Evolutionary conservation across 2,113 vertebrate genomes (phyloP).

Genomic region (Scolopax mira): DNA sequence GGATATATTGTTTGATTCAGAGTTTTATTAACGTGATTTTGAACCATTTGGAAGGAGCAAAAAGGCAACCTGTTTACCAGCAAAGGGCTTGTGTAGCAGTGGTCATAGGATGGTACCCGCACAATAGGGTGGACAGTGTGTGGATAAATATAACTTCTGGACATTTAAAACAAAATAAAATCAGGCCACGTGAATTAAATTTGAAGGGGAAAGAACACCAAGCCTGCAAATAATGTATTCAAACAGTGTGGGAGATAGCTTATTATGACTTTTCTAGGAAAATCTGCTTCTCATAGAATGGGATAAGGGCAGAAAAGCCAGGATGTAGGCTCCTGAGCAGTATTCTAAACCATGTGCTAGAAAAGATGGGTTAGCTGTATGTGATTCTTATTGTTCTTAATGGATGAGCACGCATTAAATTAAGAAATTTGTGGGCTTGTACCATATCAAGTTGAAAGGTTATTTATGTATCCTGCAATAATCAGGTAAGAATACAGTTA

Average conservation of each 20-base stretch:
- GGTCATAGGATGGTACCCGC: neutral
- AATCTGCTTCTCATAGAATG: neutral
- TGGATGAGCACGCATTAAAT: neutral
- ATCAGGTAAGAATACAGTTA: slow-evolving; percentile 22
- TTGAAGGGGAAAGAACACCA: neutral
- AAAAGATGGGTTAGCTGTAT: neutral
- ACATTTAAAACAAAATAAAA: neutral
- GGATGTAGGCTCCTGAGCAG: neutral
- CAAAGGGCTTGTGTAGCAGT: neutral
- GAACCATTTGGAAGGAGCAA: neutral
- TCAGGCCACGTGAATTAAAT: neutral
- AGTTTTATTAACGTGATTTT: neutral
- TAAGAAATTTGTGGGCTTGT: neutral
- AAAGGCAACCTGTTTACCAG: neutral
- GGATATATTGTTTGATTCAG: neutral
- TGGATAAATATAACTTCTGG: neutral
- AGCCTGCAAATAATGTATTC: neutral
- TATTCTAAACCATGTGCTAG: neutral
- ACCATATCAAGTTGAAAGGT: neutral
- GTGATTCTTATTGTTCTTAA: neutral
- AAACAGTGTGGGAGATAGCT: neutral
- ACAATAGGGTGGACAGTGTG: neutral
- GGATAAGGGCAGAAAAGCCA: neutral
- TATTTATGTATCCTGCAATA: neutral
- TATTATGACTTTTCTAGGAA: neutral